A percentile compares a stretch with the other conserved stretches of the same genome.
phyloP scores from a whole-genome alignment of 2,888 invertebrate genomes.

The Drosophila atripex region DNA sequence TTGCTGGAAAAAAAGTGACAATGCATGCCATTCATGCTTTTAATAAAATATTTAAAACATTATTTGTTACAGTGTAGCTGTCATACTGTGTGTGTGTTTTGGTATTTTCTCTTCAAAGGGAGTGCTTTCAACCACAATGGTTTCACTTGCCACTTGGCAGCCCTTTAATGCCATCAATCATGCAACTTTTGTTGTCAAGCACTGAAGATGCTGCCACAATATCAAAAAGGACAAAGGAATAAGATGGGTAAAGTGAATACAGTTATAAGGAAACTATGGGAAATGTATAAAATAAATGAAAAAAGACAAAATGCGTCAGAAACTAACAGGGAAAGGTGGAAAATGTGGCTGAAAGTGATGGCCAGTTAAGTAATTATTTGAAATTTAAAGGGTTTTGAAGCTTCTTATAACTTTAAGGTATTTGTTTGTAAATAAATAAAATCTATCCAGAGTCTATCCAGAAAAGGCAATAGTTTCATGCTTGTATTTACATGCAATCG shows the following conservation, averaged over 20 bases:
- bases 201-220: slow-evolving; percentile 2
- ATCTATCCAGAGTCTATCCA: too few species aligned
- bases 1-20: background rate
- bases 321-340: too few species aligned
- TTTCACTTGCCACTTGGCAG: slow-evolving; percentile 2
- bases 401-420: too few species aligned
- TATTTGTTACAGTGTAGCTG: background rate
- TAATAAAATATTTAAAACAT: background rate
- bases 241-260: background rate
- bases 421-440: too few species aligned
- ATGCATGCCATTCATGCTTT: background rate
- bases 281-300: background rate
- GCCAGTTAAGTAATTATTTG: background rate
- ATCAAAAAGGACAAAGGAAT: slow-evolving; percentile 1
- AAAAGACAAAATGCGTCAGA: too few species aligned
- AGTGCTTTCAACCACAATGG: background rate
- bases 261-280: background rate
- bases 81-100: background rate
- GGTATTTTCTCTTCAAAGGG: background rate
- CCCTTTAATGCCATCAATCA: slow-evolving; percentile 16
- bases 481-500: background rate
- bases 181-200: slow-evolving; percentile 4
- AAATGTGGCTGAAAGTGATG: background rate
- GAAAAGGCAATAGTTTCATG: too few species aligned
- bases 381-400: too few species aligned